Conservation (phyloP, 2,888 invertebrate genomes). For the Toxonevra muliebris region DNA sequence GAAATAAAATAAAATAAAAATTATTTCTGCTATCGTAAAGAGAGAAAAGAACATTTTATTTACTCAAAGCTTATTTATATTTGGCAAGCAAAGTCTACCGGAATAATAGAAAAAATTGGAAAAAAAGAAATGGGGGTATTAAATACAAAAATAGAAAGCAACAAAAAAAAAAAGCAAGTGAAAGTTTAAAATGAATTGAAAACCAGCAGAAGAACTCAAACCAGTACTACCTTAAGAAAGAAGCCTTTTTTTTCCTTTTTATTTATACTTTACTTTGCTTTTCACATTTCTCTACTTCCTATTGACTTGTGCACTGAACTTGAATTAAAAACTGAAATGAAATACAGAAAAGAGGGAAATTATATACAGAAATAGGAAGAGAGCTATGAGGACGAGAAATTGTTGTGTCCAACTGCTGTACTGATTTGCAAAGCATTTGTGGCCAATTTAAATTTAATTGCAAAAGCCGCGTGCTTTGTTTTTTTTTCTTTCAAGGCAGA, state of each 20-base stretch:
- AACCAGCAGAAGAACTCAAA: too few species aligned
- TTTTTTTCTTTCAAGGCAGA: too few species aligned
- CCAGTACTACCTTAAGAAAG: too few species aligned
- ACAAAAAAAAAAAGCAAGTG: not conserved
- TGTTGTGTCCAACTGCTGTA: not conserved
- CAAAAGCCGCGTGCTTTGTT: slow-evolving; percentile 7
- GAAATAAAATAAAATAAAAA: too few species aligned
- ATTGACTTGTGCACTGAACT: too few species aligned
- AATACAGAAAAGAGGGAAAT: not conserved
- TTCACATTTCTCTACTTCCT: too few species aligned
- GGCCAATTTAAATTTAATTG: slow-evolving; percentile 24
- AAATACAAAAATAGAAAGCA: slow-evolving; percentile 3
- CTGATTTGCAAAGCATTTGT: slow-evolving; percentile 4
- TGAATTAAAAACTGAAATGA: too few species aligned
- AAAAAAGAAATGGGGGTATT: slow-evolving; percentile 7
- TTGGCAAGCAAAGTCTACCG: not conserved
- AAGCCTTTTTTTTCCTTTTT: too few species aligned
- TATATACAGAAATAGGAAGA: too few species aligned
- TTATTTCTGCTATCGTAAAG: too few species aligned
- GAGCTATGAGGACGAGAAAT: not conserved
- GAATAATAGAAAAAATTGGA: not conserved
- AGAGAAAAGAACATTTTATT: too few species aligned
- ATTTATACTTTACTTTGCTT: too few species aligned
- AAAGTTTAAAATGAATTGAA: not conserved
- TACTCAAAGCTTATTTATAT: not conserved